Evolutionary conservation across 2,888 invertebrate genomes (phyloP).

Genomic region (Philonicus albiceps): DNA sequence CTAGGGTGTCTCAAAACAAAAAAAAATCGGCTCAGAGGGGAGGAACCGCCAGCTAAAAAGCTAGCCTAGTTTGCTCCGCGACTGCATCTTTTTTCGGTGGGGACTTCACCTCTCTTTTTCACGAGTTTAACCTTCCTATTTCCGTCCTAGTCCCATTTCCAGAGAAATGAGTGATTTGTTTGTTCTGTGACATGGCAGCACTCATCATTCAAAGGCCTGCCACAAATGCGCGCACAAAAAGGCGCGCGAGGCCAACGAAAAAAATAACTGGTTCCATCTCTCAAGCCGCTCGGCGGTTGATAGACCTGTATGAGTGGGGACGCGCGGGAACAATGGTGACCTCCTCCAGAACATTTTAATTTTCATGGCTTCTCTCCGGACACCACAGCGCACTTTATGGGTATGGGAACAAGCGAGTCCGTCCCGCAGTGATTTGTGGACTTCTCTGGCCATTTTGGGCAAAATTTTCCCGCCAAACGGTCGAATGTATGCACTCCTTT

Average conservation of each 20-base stretch:
- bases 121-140: neutral
- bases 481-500: conserved; percentile 24
- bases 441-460: conserved; percentile 21
- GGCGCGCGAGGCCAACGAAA: neutral
- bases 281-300: neutral
- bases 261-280: neutral
- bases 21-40: neutral
- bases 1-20: neutral
- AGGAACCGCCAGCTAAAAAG: neutral
- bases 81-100: neutral
- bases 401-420: neutral
- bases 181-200: conserved; percentile 39
- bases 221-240: neutral
- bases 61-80: neutral
- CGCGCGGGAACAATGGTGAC: neutral
- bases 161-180: conserved; percentile 44
- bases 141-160: neutral
- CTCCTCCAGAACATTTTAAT: conserved; percentile 1
- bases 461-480: conserved; percentile 52
- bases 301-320: neutral
- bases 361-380: neutral
- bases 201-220: conserved; percentile 43
- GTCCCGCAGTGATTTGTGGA: neutral
- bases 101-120: neutral
- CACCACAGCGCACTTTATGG: neutral